Percentiles rank a stretch among this genome's conserved stretches.
phyloP scores from a whole-genome alignment of 1,140 invertebrate species.

The silkworm (Bombyx mori) region DNA sequence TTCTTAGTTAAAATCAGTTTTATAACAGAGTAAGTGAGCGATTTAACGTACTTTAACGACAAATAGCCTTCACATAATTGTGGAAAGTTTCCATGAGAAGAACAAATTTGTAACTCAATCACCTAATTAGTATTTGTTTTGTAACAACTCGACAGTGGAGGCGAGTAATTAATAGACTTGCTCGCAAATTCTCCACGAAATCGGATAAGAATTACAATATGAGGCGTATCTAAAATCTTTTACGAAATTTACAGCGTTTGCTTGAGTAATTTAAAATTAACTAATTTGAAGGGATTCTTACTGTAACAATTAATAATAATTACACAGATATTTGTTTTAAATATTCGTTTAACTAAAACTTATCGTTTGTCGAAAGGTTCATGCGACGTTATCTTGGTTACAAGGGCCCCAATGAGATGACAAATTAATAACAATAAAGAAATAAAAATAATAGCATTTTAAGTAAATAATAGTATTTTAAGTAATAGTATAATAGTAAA shows the following conservation, averaged over 20 bases:
- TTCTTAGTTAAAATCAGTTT: background rate
- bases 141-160: slow-evolving; percentile 19
- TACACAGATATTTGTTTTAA: no score
- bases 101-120: slow-evolving; percentile 44
- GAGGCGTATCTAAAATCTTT: slow-evolving; percentile 1
- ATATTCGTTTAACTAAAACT: no score
- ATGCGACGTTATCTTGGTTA: no score
- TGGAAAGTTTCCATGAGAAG: slow-evolving; percentile 21
- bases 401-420: no score
- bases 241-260: background rate
- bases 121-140: slow-evolving; percentile 32
- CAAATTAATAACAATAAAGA: no score
- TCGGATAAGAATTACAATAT: slow-evolving; percentile 12
- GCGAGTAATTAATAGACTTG: slow-evolving; percentile 28
- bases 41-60: slow-evolving; percentile 11
- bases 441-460: no score
- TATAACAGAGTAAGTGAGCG: slow-evolving; percentile 13
- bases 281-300: no score
- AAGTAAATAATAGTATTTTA: no score
- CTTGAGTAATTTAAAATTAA: no score
- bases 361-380: no score
- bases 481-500: no score
- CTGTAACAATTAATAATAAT: no score
- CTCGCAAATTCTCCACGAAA: slow-evolving; percentile 9
- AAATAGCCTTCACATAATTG: slow-evolving; percentile 35